Base-by-base conservation (phyloP, 2,797 vertebrate genomes). In the Enteromius paludinosus region DNA sequence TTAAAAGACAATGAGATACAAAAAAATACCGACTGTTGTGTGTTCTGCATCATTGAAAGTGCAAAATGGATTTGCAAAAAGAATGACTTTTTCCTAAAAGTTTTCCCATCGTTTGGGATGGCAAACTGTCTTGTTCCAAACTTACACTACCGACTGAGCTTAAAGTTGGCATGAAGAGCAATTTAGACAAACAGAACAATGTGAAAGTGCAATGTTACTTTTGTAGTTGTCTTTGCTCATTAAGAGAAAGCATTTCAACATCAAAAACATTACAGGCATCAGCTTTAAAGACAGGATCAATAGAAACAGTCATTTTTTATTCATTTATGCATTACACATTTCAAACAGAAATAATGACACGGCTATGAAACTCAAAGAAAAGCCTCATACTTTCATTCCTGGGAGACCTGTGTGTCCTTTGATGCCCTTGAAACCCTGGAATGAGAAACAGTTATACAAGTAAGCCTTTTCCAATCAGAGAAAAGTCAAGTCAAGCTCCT, bases 361-460 rank as follows among this genome's bases (percentile, higher is more conserved):
- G n/a, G 28, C 35, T 41, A 69, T 23, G 20, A 17, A 76, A 64
- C 28, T 2, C 54, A 65, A 25, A 81, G 35, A 73, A 64, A 68
- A 64, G 4, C 20, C 23, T 41, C 91, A 87, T 90, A 98, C 98
- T 95, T 99, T 99, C 1, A 92, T 94, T 89, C 98, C 98, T 0
- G 97, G 97, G 43, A 97, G 95, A 83, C 98, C 98, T 0, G 92
- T 93, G 45, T 98, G 98, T 54, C 98, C 98, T 0, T 95, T 94
- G 91, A 97, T 97, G 78, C 98, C 98, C 91, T 99, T 99, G 92
- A 98, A 99, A 85, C 98, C 98, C 98, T 99, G 92, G 64, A 87
- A 92, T 87, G 71, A 87, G 72, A 91, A 90, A 92, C 88, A 78
- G 47, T 25, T 52, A 47, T 45, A 20, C 20, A 68, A 62, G 20